These are phyloP conservation scores for Micropoecilia bifurca DNA, from an alignment of 2,797 vertebrate genomes.

Conservation along the genomic window DNA sequence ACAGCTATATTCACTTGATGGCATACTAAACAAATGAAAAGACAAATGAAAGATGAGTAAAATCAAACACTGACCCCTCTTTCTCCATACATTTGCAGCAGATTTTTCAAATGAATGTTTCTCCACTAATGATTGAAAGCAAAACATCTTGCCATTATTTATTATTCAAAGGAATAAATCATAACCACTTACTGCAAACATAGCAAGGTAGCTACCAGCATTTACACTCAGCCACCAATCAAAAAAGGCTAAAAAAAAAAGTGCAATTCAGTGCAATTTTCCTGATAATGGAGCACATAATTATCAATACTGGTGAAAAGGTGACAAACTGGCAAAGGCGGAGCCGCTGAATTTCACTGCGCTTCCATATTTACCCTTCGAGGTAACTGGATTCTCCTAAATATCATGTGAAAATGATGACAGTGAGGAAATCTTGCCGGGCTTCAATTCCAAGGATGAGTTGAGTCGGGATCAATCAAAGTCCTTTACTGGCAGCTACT, in stretches of 20 bases:
- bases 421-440: neutral
- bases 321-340: neutral
- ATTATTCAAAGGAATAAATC: neutral
- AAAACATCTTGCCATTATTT: neutral
- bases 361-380: neutral
- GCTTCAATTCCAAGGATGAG: neutral
- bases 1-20: neutral
- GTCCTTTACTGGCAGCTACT: neutral
- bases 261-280: neutral
- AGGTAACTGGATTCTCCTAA: neutral
- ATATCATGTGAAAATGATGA: neutral
- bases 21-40: neutral
- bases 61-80: neutral
- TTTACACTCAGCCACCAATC: neutral
- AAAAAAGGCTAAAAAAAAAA: neutral
- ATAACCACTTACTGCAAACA: neutral
- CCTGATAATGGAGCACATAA: neutral
- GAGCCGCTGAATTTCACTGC: neutral
- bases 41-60: neutral
- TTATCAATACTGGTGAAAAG: neutral
- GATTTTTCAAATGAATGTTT: neutral
- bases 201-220: neutral
- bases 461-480: conserved; percentile 2
- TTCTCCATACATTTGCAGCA: neutral
- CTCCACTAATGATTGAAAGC: neutral